A percentile compares a stretch with the other conserved stretches of the same genome.
These are phyloP conservation scores for Lasioglossum baleicum DNA, from an alignment of 1,140 invertebrate genomes.

Conservation along the genomic window DNA sequence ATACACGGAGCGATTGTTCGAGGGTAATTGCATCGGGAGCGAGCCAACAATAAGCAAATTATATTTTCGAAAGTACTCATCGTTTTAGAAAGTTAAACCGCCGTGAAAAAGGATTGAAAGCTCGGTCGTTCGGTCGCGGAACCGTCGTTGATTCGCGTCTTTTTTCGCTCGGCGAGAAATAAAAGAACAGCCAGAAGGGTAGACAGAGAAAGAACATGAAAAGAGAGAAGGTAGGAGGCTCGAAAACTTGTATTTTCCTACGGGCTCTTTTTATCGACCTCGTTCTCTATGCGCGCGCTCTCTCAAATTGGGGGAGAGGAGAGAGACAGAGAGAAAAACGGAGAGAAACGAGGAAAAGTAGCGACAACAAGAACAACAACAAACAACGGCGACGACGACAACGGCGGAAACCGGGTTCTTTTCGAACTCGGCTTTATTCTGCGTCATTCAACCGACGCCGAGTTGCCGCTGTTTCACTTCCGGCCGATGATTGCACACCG, in stretches of 20 bases:
- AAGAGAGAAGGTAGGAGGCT: background rate
- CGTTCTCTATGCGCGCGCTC: conserved; percentile 15
- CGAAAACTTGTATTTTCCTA: conserved; percentile 40
- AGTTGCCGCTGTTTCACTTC: conserved; percentile 49
- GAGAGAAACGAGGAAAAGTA: too few species aligned
- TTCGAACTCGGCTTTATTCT: conserved; percentile 42
- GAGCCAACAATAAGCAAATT: conserved; percentile 22
- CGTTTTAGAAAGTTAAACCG: conserved; percentile 27
- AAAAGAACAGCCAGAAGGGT: too few species aligned
- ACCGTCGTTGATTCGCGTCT: conserved; percentile 16
- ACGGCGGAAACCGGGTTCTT: conserved; percentile 18
- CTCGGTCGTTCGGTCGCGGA: conserved; percentile 21
- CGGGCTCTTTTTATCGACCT: conserved; percentile 36
- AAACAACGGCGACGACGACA: too few species aligned
- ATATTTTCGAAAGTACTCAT: conserved; percentile 26
- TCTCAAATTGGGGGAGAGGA: conserved; percentile 10
- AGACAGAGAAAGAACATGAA: too few species aligned
- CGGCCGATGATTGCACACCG: conserved; percentile 37
- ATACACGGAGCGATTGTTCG: conserved; percentile 2
- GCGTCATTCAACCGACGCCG: conserved; percentile 39
- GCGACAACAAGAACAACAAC: background rate
- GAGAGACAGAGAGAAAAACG: background rate
- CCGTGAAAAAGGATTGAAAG: background rate
- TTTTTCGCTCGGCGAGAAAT: background rate
- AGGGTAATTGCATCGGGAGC: conserved; percentile 24